Evolutionary conservation across 2,888 invertebrate genomes (phyloP).

Genomic region (Mythimna pallens): DNA sequence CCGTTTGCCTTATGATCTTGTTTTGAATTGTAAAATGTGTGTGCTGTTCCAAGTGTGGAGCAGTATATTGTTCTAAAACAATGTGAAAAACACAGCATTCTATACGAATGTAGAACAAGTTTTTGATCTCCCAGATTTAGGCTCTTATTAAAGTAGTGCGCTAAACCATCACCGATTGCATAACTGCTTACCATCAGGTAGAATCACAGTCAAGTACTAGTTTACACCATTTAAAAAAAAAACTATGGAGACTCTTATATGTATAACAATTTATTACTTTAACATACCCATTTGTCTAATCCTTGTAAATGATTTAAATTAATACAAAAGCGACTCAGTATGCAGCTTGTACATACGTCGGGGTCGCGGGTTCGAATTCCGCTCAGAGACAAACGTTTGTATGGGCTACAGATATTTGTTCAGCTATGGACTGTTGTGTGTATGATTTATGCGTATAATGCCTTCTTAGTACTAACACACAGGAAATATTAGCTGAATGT

Average conservation of each 20-base stretch:
- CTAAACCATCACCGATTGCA: too few species aligned
- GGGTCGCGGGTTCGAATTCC: constrained; percentile 54
- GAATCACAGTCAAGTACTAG: too few species aligned
- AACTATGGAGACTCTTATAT: not conserved
- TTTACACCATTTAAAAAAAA: too few species aligned
- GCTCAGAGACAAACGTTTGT: constrained; percentile 50
- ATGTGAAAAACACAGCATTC: too few species aligned
- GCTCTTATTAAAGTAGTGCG: too few species aligned
- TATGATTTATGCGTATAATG: constrained; percentile 53
- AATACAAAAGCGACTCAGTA: constrained; percentile 1
- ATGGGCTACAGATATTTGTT: constrained; percentile 51
- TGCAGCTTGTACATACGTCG: constrained; percentile 12
- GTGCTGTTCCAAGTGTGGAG: too few species aligned
- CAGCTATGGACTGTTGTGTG: constrained; percentile 34
- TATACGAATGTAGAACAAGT: too few species aligned
- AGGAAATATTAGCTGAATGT: constrained; percentile 35
- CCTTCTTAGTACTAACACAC: constrained; percentile 13
- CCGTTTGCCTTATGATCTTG: too few species aligned
- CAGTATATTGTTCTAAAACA: too few species aligned
- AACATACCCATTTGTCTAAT: not conserved
- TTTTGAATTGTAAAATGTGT: too few species aligned
- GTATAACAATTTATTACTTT: not conserved
- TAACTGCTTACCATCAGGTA: too few species aligned
- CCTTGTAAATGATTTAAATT: not conserved
- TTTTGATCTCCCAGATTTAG: too few species aligned